phyloP scores from a whole-genome alignment of 2,797 vertebrate genomes.

The Sebastolobus altivelis region DNA sequence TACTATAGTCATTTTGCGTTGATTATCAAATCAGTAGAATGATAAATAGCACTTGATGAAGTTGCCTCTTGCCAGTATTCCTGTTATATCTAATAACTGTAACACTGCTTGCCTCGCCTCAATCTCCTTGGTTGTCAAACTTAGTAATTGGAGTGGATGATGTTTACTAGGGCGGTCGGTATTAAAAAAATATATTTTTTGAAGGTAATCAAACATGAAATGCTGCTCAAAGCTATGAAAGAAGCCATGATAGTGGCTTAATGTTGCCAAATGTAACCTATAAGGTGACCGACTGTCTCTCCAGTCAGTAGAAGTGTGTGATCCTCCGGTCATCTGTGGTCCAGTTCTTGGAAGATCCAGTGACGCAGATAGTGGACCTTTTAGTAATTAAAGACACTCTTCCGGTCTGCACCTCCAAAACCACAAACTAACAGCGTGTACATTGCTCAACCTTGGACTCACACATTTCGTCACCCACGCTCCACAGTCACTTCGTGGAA shows the following conservation, averaged over 20 bases:
- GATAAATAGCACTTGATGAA: slow-evolving; percentile 13
- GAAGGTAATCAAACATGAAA: slow-evolving; percentile 57
- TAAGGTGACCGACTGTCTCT: slow-evolving; percentile 11
- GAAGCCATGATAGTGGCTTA: slow-evolving; percentile 35
- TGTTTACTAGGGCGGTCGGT: slow-evolving; percentile 22
- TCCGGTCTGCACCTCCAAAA: slow-evolving; percentile 50
- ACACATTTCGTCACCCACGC: slow-evolving; percentile 48
- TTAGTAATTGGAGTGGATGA: slow-evolving; percentile 50
- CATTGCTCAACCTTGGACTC: slow-evolving; percentile 54
- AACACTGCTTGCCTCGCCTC: slow-evolving; percentile 40
- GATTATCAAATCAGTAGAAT: slow-evolving; percentile 30
- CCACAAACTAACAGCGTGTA: slow-evolving; percentile 58
- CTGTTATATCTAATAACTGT: slow-evolving; percentile 23
- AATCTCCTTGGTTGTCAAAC: slow-evolving; percentile 51
- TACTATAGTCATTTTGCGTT: slow-evolving; percentile 17
- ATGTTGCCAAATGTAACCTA: slow-evolving; percentile 57
- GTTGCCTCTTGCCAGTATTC: slow-evolving; percentile 42
- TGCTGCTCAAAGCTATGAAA: slow-evolving; percentile 58
- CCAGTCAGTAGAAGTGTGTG: slow-evolving; percentile 3
- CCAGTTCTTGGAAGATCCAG: slow-evolving; percentile 67
- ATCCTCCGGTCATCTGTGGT: slow-evolving; percentile 13
- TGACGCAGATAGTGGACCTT: slow-evolving; percentile 66
- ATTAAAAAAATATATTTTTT: slow-evolving; percentile 44
- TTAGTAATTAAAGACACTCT: slow-evolving; percentile 65
- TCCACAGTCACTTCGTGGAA: slow-evolving; percentile 60